Percentiles rank a stretch among this genome's conserved stretches.
Conservation (phyloP, 92 coral and sea anemone genomes). For the Meandrina meandrites region DNA sequence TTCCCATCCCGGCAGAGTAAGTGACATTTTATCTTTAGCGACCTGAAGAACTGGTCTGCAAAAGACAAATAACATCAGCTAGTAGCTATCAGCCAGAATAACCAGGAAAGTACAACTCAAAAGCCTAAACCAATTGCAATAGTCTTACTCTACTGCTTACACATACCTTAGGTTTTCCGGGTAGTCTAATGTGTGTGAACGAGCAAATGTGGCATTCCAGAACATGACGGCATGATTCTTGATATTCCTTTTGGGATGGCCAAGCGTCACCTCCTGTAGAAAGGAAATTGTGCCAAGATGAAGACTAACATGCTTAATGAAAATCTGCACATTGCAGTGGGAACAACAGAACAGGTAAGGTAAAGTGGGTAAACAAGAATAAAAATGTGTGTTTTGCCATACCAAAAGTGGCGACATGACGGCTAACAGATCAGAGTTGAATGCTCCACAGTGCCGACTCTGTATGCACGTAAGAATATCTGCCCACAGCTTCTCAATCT, state of each 20-base stretch:
- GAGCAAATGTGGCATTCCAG: conserved; percentile 99
- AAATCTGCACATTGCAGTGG: not conserved
- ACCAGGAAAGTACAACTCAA: not conserved
- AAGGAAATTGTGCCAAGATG: not conserved
- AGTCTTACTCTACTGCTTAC: not conserved
- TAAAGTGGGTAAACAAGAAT: not conserved
- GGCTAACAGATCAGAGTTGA: conserved; percentile 70
- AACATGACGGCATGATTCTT: conserved; percentile 92
- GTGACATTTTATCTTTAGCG: conserved; percentile 74
- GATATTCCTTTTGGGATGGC: conserved; percentile 82
- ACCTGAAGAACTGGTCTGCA: conserved; percentile 70
- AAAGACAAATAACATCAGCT: not conserved
- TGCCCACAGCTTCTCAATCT: conserved; percentile 95
- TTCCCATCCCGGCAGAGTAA: conserved; percentile 87
- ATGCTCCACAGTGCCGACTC: conserved; percentile 88
- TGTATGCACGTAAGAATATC: conserved; percentile 89
- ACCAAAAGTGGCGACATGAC: conserved; percentile 88
- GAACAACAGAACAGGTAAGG: too few species aligned
- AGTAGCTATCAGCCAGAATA: not conserved
- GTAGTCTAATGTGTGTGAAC: conserved; percentile 64
- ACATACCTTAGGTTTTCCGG: conserved; percentile 79
- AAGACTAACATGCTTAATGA: not conserved
- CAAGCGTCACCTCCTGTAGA: conserved; percentile 79
- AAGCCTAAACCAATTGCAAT: not conserved
- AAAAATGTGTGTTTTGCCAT: not conserved